phyloP scores from a whole-genome alignment of 1,140 invertebrate species.

The Triops cancriformis region DNA sequence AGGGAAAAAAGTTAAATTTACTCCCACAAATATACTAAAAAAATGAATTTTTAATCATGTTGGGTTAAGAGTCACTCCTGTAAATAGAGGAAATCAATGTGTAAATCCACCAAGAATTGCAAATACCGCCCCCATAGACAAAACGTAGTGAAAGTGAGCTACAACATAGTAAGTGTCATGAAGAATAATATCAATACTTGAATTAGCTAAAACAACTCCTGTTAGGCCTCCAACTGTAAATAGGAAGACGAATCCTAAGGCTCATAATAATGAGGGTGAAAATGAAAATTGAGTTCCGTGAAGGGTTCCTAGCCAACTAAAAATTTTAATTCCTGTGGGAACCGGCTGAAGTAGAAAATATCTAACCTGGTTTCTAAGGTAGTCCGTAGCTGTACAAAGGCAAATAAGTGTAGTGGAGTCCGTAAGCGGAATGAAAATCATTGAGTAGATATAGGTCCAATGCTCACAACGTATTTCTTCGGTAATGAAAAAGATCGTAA shows the following conservation, averaged over 20 bases:
- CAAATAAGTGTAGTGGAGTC: too few species aligned
- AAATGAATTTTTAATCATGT: constrained; percentile 37
- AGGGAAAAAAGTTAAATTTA: constrained; percentile 66
- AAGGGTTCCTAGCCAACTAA: constrained; percentile 52
- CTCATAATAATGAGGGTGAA: constrained; percentile 49
- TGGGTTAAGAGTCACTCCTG: constrained; percentile 47
- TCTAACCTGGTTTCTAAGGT: not conserved
- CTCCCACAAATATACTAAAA: constrained; percentile 55
- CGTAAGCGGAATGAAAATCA: too few species aligned
- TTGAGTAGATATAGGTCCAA: too few species aligned
- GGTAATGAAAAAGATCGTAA: too few species aligned
- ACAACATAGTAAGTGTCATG: constrained; percentile 70
- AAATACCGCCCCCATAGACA: constrained; percentile 59
- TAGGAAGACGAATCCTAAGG: constrained; percentile 61
- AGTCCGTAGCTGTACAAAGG: not conserved
- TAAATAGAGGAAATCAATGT: constrained; percentile 56
- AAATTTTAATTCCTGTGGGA: constrained; percentile 58
- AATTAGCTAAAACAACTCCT: constrained; percentile 57
- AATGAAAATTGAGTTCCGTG: constrained; percentile 47
- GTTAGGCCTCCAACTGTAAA: constrained; percentile 55
- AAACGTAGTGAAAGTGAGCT: constrained; percentile 61
- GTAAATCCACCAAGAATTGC: constrained; percentile 57
- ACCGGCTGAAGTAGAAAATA: too few species aligned
- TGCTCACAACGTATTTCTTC: too few species aligned
- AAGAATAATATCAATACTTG: constrained; percentile 57